Conservation (phyloP, 2,113 vertebrate genomes). For the Callipepla californica region DNA sequence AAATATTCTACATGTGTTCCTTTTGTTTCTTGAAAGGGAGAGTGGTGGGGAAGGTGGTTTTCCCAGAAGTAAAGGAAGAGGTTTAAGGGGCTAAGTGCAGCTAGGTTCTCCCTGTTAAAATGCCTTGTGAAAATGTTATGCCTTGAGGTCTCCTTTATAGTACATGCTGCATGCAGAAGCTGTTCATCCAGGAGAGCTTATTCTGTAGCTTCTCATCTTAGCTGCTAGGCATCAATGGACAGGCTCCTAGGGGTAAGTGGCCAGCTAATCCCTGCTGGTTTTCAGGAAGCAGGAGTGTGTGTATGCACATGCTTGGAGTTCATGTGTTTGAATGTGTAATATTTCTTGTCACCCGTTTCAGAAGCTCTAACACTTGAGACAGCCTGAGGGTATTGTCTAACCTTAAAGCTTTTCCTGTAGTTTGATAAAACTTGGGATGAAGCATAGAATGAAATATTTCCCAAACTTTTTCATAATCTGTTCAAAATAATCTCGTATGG, state of each 20-base stretch:
- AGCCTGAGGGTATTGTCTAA: background rate
- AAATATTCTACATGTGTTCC: background rate
- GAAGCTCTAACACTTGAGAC: background rate
- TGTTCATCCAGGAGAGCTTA: background rate
- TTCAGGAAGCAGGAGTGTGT: background rate
- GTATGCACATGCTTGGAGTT: background rate
- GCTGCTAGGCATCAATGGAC: background rate
- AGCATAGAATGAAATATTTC: background rate
- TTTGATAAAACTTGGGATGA: background rate
- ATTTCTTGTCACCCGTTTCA: background rate
- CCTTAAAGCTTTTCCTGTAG: background rate
- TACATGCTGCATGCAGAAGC: background rate
- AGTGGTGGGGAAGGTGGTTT: background rate
- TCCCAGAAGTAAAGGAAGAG: background rate
- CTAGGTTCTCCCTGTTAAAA: background rate
- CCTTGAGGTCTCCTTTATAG: background rate
- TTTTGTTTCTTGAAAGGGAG: background rate
- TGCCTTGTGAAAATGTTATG: background rate
- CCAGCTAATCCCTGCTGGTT: background rate
- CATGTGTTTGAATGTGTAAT: accelerated
- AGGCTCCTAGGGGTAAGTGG: background rate
- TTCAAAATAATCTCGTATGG: background rate
- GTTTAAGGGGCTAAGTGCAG: background rate
- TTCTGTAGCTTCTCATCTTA: background rate
- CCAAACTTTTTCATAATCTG: background rate